These are phyloP conservation scores for Macroramphosus scolopax DNA, from an alignment of 2,797 vertebrate genomes.

Conservation along the genomic window DNA sequence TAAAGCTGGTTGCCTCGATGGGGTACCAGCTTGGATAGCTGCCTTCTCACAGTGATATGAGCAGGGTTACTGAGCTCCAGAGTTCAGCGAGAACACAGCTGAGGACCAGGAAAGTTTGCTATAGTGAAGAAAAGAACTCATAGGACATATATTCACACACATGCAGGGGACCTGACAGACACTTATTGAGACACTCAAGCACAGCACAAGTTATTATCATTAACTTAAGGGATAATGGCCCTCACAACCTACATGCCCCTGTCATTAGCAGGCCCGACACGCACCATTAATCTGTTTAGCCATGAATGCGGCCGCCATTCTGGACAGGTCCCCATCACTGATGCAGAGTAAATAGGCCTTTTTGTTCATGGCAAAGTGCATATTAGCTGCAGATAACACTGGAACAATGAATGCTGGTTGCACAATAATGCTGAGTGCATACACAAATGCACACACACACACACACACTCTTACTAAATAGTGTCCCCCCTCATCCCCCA, in stretches of 20 bases:
- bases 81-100: constrained; percentile 55
- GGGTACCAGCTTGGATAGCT: constrained; percentile 44
- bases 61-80: constrained; percentile 43
- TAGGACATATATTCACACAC: constrained; percentile 23
- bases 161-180: constrained; percentile 25
- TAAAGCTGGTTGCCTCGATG: constrained; percentile 55
- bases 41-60: constrained; percentile 40
- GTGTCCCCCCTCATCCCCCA: neutral
- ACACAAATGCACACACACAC: constrained; percentile 21
- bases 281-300: constrained; percentile 42
- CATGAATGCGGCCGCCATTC: constrained; percentile 22
- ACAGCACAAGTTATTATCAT: constrained; percentile 18
- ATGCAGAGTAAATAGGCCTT: constrained; percentile 35
- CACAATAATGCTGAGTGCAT: constrained; percentile 20
- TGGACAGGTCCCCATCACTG: constrained; percentile 37
- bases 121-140: too few relatives aligned
- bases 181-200: constrained; percentile 18
- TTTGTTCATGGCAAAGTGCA: constrained; percentile 38
- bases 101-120: constrained; percentile 46
- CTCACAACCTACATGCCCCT: constrained; percentile 20
- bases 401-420: constrained; percentile 34
- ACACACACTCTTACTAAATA: neutral
- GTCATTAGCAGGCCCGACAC: constrained; percentile 26
- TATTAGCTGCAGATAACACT: constrained; percentile 44
- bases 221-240: constrained; percentile 20